Evolutionary conservation across 2,888 invertebrate species (phyloP).

Genomic region (Hirtodrosophila duncani): DNA sequence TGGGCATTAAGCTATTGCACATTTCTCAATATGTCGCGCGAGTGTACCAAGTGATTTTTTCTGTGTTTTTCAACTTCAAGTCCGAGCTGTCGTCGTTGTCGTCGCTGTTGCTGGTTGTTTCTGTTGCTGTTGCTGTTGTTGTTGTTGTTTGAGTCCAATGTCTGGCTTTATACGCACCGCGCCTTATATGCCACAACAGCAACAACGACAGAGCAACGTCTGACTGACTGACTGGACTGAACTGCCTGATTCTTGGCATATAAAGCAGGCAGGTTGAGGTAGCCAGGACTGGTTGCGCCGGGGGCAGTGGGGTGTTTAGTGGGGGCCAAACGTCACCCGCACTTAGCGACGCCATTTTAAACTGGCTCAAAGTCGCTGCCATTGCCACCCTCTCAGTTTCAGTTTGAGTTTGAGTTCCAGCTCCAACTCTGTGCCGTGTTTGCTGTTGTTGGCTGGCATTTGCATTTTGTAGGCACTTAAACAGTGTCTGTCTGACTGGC

Average conservation of each 20-base stretch:
- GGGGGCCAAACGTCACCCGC: slow-evolving; percentile 44
- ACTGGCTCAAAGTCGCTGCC: slow-evolving; percentile 35
- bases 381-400: too few species aligned
- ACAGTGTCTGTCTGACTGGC: background rate
- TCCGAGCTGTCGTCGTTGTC: slow-evolving; percentile 10
- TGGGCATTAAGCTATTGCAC: slow-evolving; percentile 78
- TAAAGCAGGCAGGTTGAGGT: slow-evolving; percentile 44
- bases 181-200: slow-evolving; percentile 50
- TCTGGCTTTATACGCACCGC: slow-evolving; percentile 71
- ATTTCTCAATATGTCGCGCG: slow-evolving; percentile 78
- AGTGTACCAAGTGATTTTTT: slow-evolving; percentile 65
- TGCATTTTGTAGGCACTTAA: slow-evolving; percentile 44
- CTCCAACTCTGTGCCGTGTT: slow-evolving; percentile 34
- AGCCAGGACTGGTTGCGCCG: slow-evolving; percentile 7
- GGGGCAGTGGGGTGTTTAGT: background rate
- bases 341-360: slow-evolving; percentile 53
- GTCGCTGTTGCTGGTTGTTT: slow-evolving; percentile 7
- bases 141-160: too few species aligned
- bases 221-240: slow-evolving; percentile 6
- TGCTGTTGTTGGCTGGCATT: slow-evolving; percentile 30
- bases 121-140: too few species aligned
- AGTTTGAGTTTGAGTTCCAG: too few species aligned
- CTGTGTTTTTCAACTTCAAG: slow-evolving; percentile 19
- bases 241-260: slow-evolving; percentile 52
- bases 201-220: slow-evolving; percentile 24